Conservation (phyloP, 2,888 invertebrate species). For the Holacanthella duospinosa region DNA sequence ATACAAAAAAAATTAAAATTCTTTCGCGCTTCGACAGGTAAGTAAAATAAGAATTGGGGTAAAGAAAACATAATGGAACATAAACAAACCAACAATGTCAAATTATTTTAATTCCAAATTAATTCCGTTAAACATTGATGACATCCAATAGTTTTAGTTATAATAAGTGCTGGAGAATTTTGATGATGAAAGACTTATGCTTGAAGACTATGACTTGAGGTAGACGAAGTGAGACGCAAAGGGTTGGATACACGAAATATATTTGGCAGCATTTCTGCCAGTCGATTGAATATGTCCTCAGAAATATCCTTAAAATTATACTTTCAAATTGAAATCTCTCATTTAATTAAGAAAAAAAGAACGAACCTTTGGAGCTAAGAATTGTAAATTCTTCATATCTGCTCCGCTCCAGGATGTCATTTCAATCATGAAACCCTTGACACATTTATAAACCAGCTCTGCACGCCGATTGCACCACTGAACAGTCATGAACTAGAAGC, state of each 20-base stretch:
- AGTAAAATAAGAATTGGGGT: no score
- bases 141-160: no score
- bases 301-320: conserved; percentile 58
- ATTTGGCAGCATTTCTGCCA: conserved; percentile 78
- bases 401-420: conserved; percentile 87
- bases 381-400: conserved; percentile 75
- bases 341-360: conserved; percentile 3
- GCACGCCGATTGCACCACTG: conserved; percentile 93
- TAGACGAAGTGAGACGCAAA: conserved; percentile 52
- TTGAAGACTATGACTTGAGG: conserved; percentile 35
- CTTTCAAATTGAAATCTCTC: neutral
- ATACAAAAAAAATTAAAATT: no score
- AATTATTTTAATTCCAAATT: no score
- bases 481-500: conserved; percentile 78
- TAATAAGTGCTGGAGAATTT: no score
- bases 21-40: no score
- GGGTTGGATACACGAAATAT: conserved; percentile 94
- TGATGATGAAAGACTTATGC: conserved; percentile 12
- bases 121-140: no score
- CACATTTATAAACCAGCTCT: conserved; percentile 95
- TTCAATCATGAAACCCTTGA: conserved; percentile 93
- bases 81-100: no score
- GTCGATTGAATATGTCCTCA: conserved; percentile 65
- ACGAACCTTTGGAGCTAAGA: conserved; percentile 65
- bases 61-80: no score